These are phyloP conservation scores for Balearica regulorum DNA, from an alignment of 2,797 vertebrate species.

Conservation along the genomic window DNA sequence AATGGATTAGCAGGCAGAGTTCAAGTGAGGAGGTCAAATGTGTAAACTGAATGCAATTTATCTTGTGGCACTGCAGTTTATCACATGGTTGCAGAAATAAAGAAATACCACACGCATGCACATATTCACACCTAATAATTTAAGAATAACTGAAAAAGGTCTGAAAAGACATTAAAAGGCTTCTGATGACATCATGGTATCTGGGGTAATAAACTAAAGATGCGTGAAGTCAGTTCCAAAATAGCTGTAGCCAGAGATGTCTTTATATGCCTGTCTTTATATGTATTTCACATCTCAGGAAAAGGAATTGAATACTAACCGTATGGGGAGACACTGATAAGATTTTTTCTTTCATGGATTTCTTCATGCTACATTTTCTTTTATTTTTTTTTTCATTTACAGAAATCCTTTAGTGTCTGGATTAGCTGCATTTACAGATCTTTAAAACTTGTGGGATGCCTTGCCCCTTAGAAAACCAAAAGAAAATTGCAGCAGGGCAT, in stretches of 20 bases:
- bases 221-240: background rate
- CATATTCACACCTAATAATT: conserved; percentile 52
- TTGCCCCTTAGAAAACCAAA: background rate
- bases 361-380: background rate
- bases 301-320: background rate
- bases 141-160: conserved; percentile 17
- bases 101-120: conserved; percentile 16
- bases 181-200: conserved; percentile 51
- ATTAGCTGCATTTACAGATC: background rate
- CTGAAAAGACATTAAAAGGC: conserved; percentile 25
- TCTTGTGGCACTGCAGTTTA: conserved; percentile 51
- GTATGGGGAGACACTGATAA: background rate
- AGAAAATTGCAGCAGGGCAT: background rate
- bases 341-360: background rate
- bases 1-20: conserved; percentile 58
- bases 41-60: conserved; percentile 52
- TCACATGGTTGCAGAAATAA: conserved; percentile 22
- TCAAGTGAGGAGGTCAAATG: conserved; percentile 58
- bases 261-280: background rate
- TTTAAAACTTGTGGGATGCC: background rate
- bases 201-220: conserved; percentile 18
- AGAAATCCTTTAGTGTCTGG: background rate
- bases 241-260: background rate
- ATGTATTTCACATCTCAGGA: background rate
- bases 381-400: background rate